Evolutionary conservation across 2,888 invertebrate species (phyloP).

Genomic region (Crematogaster levior): DNA sequence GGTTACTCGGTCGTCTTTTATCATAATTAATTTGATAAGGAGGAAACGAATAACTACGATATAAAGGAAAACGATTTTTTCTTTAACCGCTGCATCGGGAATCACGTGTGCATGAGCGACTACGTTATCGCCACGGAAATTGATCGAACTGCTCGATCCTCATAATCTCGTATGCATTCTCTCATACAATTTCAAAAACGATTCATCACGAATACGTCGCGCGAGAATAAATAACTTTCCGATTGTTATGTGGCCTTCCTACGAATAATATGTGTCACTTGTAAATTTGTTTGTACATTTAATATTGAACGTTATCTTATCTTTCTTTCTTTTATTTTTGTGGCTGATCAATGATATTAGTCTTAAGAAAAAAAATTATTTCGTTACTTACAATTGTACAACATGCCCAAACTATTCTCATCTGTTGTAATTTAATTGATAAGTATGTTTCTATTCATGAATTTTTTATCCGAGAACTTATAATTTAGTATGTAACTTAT

Average conservation of each 20-base stretch:
- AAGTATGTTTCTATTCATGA: neutral
- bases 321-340: neutral
- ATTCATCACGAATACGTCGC: neutral
- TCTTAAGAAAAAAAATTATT: neutral
- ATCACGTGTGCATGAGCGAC: slow-evolving; percentile 31
- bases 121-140: slow-evolving; percentile 56
- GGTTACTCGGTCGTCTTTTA: slow-evolving; percentile 53
- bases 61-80: slow-evolving; percentile 67
- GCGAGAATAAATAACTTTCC: neutral
- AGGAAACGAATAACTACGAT: slow-evolving; percentile 62
- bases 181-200: neutral
- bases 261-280: no score
- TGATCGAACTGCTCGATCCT: slow-evolving; percentile 59
- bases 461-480: neutral
- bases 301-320: no score
- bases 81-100: slow-evolving; percentile 6
- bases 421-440: neutral
- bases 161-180: slow-evolving; percentile 3
- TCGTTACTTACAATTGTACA: neutral
- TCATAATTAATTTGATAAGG: slow-evolving; percentile 74
- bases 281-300: no score
- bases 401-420: neutral
- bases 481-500: neutral
- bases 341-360: neutral
- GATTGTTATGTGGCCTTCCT: neutral